Base-by-base conservation (phyloP, 2,888 invertebrate species). In the Erebia epiphron region DNA sequence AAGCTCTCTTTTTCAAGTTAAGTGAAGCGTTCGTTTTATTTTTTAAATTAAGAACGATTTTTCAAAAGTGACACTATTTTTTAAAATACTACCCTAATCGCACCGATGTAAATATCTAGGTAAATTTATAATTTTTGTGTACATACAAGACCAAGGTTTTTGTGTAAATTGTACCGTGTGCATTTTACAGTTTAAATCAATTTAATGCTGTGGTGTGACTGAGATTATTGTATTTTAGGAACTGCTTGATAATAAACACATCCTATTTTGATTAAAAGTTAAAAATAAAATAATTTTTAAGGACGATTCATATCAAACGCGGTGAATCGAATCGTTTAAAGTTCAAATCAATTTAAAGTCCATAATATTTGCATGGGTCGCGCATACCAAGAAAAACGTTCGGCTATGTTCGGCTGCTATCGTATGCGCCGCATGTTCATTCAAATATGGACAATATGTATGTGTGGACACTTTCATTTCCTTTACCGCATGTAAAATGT, bases 91-190 rank as follows among this genome's bases (percentile, higher is more conserved):
- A n/a, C 52, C 43, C 50, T 64, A 67, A 72, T 62, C 76, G 72
- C 75, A 78, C 76, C 71, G 60, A 71, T 89, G 92, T 92, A 92
- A 80, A 92, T 92, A 91, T 78, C 76, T 92, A 92, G 92, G 85
- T 91, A 90, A 90, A 89, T 88, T 89, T 84, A 78, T 66, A 72
- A 71, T 73, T 83, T 86, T 79, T 82, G 82, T 91, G 91, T 92
- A 92, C 86, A 92, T 92, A 91, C 85, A 87, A 88, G 90, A 91
- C 89, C 90, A 89, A 90, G 82, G 58, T 58, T 84, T 86, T 85
- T 80, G 83, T 78, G 76, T 78, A 78, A 81, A 83, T 82, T 79
- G 75, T n/a, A 79, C 77, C 77, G 77, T 16, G 77, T 14, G 79
- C 84, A 82, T 84, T 86, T 85, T 77, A 79, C 80, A 80, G 80